Percentiles rank a stretch among this genome's conserved stretches.
These are phyloP conservation scores for Stomatorhinus ivindoensis DNA, from an alignment of 2,113 vertebrate species.

Conservation along the genomic window DNA sequence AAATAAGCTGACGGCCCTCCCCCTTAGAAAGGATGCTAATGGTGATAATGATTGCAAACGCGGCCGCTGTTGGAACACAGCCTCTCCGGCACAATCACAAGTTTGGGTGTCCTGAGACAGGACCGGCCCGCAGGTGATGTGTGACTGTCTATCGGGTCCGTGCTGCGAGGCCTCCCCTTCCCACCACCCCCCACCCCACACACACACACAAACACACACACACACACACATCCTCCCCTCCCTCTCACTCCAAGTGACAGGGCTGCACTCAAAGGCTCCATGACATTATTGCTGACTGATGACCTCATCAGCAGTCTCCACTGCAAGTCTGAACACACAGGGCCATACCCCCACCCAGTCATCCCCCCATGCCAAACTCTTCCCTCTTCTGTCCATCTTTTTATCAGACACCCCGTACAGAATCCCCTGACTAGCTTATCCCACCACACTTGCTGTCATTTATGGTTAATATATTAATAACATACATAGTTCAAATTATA, in stretches of 20 bases:
- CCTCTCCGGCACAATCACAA: neutral
- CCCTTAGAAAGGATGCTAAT: neutral
- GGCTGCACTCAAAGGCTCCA: constrained; percentile 40
- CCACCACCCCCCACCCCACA: neutral
- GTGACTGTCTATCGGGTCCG: neutral
- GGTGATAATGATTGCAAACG: neutral
- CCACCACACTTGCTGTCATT: neutral
- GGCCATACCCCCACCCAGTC: constrained; percentile 14
- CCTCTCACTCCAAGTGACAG: constrained; percentile 37
- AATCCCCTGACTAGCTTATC: neutral
- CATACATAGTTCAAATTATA: neutral
- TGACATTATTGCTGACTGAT: constrained; percentile 57
- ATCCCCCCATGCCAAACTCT: neutral
- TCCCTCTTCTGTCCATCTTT: constrained; percentile 16
- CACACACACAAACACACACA: neutral
- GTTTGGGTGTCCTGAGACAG: neutral
- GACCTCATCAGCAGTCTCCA: constrained; percentile 57
- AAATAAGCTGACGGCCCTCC: neutral
- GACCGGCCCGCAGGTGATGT: neutral
- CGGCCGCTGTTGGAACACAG: neutral
- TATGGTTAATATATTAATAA: neutral
- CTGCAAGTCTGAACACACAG: constrained; percentile 55
- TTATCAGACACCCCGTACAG: neutral
- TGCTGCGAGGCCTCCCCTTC: neutral
- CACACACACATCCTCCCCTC: neutral